These are phyloP conservation scores for Malacoctenus gilli DNA, from an alignment of 2,797 vertebrate species.

Conservation along the genomic window DNA sequence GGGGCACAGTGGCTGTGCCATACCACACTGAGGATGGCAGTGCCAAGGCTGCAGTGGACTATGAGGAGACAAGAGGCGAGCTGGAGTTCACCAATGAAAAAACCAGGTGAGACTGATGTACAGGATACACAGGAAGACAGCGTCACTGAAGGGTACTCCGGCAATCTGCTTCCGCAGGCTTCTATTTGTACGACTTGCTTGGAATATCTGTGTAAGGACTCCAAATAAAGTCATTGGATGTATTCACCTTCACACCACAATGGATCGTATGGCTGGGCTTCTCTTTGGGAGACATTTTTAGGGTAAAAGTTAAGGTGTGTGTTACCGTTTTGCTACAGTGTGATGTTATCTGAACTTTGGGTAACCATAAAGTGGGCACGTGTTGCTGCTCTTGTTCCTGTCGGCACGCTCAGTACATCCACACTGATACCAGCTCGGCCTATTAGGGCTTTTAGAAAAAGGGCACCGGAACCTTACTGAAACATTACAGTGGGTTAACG, in stretches of 20 bases:
- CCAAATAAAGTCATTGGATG: no score
- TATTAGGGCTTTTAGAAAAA: conserved; percentile 8
- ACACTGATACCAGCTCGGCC: neutral
- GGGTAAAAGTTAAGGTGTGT: no score
- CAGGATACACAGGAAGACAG: neutral
- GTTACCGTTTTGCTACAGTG: no score
- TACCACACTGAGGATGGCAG: conserved; percentile 90
- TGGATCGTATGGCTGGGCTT: no score
- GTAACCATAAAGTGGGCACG: no score
- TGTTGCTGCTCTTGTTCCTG: neutral
- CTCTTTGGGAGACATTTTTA: no score
- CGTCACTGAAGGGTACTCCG: neutral
- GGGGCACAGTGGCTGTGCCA: conserved; percentile 89
- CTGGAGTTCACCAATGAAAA: conserved; percentile 92
- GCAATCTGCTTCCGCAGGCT: no score
- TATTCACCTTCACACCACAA: no score
- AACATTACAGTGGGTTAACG: conserved; percentile 13
- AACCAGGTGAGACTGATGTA: conserved; percentile 84
- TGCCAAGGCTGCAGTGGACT: conserved; percentile 87
- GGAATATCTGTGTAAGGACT: no score
- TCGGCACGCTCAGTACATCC: neutral
- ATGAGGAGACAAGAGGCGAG: conserved; percentile 88
- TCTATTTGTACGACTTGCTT: no score
- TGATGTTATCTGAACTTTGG: no score
- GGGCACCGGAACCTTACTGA: conserved; percentile 10